Conservation (phyloP, 1,140 invertebrate species). For the Phthorimaea operculella region DNA sequence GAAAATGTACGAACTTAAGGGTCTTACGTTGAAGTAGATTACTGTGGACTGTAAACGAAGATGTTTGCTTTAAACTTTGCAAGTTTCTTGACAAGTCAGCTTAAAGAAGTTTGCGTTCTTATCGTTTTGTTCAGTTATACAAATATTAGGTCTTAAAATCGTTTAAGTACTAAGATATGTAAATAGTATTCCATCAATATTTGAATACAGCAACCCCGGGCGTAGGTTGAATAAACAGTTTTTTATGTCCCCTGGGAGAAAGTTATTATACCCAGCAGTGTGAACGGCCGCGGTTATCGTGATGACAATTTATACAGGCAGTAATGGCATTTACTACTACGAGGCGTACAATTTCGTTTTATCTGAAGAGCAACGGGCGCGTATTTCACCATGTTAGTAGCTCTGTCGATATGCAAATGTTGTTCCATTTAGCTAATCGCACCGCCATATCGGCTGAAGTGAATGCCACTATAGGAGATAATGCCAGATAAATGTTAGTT, state of each 20-base stretch:
- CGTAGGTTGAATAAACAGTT: neutral
- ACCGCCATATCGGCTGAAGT: slow-evolving; percentile 30
- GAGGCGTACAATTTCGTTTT: neutral
- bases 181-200: too few species aligned
- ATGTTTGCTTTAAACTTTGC: too few species aligned
- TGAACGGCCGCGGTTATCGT: neutral
- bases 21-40: neutral
- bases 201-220: too few species aligned
- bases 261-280: neutral
- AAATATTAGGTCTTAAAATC: too few species aligned
- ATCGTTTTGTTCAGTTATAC: too few species aligned
- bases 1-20: slow-evolving; percentile 6
- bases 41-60: too few species aligned
- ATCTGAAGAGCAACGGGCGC: neutral
- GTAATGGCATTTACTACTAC: neutral
- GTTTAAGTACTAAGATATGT: too few species aligned
- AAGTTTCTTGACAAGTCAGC: too few species aligned
- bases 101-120: too few species aligned
- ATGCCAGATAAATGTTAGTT: slow-evolving; percentile 23
- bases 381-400: neutral
- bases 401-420: slow-evolving; percentile 37
- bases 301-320: neutral
- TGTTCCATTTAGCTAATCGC: slow-evolving; percentile 40
- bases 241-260: neutral
- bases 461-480: slow-evolving; percentile 29